These are phyloP conservation scores for Cacajao melanocephalus DNA, from an alignment of 2,797 vertebrate genomes.

Conservation along the genomic window DNA sequence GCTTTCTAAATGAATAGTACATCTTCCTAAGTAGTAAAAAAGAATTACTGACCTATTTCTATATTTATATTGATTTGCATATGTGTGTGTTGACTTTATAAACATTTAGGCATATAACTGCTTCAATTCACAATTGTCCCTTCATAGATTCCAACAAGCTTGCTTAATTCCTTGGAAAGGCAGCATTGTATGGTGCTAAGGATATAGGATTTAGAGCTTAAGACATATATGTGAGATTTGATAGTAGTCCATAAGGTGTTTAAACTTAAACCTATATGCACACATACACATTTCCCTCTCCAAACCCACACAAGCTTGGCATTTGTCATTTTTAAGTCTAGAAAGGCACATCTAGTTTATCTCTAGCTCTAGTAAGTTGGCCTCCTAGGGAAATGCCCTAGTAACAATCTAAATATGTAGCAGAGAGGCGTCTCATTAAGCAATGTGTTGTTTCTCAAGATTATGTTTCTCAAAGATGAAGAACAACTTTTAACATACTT, in stretches of 20 bases:
- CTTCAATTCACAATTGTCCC: neutral
- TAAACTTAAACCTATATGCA: neutral
- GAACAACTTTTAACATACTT: conserved; percentile 26
- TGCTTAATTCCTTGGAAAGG: conserved; percentile 25
- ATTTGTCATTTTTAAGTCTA: conserved; percentile 53
- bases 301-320: neutral
- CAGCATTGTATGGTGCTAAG: neutral
- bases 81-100: neutral
- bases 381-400: conserved; percentile 32
- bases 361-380: conserved; percentile 11
- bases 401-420: conserved; percentile 35
- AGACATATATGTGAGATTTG: neutral
- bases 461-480: conserved; percentile 34
- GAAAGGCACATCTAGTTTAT: neutral
- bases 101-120: neutral
- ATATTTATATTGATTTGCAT: neutral
- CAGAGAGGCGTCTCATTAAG: neutral
- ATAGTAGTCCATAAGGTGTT: conserved; percentile 45
- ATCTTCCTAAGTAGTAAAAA: neutral
- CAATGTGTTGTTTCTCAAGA: conserved; percentile 21
- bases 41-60: neutral
- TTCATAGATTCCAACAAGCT: neutral
- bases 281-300: neutral
- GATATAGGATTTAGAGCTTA: neutral
- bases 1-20: conserved; percentile 50